These are phyloP conservation scores for Numida meleagris DNA, from an alignment of 2,113 vertebrate species.

Conservation along the genomic window DNA sequence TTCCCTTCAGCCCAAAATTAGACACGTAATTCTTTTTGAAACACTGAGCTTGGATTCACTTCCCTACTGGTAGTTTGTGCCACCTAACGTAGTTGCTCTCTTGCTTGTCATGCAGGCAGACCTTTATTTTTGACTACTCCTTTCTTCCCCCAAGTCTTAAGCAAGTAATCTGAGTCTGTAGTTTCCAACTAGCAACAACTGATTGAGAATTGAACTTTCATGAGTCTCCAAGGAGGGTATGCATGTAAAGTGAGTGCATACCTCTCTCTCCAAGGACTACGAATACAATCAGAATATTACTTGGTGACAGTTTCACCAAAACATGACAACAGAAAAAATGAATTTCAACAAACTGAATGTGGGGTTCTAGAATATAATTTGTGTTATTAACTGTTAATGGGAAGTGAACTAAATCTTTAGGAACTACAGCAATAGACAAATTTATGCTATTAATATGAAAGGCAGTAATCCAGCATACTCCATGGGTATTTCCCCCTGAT, in stretches of 20 bases:
- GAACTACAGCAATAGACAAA: background rate
- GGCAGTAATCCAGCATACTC: background rate
- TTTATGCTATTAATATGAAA: background rate
- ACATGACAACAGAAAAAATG: background rate
- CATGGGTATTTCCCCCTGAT: background rate
- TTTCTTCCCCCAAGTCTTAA: background rate
- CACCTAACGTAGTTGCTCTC: background rate
- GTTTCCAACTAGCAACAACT: background rate
- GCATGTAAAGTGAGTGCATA: background rate
- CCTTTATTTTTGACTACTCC: background rate
- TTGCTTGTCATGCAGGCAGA: background rate
- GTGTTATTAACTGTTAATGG: background rate
- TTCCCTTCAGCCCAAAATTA: background rate
- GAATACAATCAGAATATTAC: background rate
- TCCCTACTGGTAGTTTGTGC: background rate
- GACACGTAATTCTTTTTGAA: background rate
- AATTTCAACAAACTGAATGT: background rate
- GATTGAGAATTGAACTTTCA: background rate
- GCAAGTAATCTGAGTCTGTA: background rate
- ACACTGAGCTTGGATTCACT: background rate
- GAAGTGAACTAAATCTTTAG: background rate
- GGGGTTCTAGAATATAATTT: background rate
- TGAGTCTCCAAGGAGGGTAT: background rate
- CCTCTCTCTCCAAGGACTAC: rapidly evolving
- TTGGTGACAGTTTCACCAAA: background rate